Conservation (phyloP, 2,888 invertebrate genomes). For the Spodoptera picta region DNA sequence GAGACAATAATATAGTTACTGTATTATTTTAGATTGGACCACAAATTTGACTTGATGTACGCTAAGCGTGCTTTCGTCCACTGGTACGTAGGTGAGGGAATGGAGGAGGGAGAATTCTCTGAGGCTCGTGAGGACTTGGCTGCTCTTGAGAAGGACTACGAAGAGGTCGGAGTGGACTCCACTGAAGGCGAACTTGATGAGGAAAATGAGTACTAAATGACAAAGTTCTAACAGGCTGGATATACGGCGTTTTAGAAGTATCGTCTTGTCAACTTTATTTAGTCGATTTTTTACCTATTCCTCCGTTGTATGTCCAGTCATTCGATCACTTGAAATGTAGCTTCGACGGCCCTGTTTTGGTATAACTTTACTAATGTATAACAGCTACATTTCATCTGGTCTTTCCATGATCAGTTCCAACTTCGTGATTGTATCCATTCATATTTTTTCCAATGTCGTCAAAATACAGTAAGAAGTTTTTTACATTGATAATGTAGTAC, state of each 20-base stretch:
- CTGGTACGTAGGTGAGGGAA: constrained; percentile 97
- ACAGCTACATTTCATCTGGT: constrained; percentile 2
- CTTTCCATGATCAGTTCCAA: constrained; percentile 18
- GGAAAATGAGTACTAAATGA: constrained; percentile 90
- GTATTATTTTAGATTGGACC: constrained; percentile 91
- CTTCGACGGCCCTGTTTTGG: constrained; percentile 6
- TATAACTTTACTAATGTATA: constrained; percentile 21
- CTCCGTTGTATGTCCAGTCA: constrained; percentile 3
- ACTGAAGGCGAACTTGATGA: constrained; percentile 91
- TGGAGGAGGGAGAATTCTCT: constrained; percentile 96
- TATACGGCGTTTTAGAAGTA: constrained; percentile 45
- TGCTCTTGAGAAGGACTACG: constrained; percentile 94
- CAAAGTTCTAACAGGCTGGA: constrained; percentile 2
- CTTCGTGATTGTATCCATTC: constrained; percentile 32
- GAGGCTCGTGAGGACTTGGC: constrained; percentile 96
- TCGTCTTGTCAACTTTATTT: constrained; percentile 27
- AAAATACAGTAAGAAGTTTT: constrained; percentile 57
- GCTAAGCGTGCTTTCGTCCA: constrained; percentile 98
- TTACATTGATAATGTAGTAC: constrained; percentile 49
- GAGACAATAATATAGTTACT: too few species aligned
- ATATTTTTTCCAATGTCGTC: constrained; percentile 41
- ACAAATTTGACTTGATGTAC: constrained; percentile 98
- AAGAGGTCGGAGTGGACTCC: constrained; percentile 93
- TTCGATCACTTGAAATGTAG: constrained; percentile 3
- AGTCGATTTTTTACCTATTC: constrained; percentile 18